phyloP scores from a whole-genome alignment of 1,140 invertebrate genomes.

The Sarcophaga peregrina region DNA sequence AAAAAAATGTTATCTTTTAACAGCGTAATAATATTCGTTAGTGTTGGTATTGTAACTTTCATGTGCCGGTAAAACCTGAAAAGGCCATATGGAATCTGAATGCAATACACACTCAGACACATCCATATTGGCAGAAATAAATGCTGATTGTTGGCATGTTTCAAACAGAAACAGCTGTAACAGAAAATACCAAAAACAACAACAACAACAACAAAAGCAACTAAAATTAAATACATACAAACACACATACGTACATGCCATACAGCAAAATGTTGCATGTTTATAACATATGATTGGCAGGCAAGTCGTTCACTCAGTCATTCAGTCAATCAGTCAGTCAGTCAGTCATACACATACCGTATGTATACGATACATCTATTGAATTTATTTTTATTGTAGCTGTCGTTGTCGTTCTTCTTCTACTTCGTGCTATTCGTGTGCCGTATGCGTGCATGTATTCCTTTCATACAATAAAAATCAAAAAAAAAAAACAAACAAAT shows the following conservation, averaged over 20 bases:
- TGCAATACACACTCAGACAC: no score
- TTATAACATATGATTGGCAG: conserved; percentile 39
- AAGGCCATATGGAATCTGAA: background rate
- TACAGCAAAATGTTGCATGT: background rate
- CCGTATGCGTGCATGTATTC: no score
- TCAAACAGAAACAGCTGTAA: conserved; percentile 17
- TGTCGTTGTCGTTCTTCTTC: no score
- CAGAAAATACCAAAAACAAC: background rate
- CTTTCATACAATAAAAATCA: no score
- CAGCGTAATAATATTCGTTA: background rate
- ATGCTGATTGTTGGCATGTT: conserved; percentile 4
- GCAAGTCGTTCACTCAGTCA: conserved; percentile 45
- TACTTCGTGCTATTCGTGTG: no score
- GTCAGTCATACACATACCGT: no score
- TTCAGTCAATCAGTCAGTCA: conserved; percentile 47
- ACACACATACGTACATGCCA: no score
- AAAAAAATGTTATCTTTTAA: no score
- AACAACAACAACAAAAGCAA: conserved; percentile 8
- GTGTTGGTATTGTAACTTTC: background rate
- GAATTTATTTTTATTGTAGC: background rate
- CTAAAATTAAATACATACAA: background rate
- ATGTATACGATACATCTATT: background rate
- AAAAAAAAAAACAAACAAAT: no score
- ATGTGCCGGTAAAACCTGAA: background rate
- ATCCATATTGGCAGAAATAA: background rate